Evolutionary conservation across 2,888 invertebrate genomes (phyloP).

Genomic region (Drosophila fulvimacula): DNA sequence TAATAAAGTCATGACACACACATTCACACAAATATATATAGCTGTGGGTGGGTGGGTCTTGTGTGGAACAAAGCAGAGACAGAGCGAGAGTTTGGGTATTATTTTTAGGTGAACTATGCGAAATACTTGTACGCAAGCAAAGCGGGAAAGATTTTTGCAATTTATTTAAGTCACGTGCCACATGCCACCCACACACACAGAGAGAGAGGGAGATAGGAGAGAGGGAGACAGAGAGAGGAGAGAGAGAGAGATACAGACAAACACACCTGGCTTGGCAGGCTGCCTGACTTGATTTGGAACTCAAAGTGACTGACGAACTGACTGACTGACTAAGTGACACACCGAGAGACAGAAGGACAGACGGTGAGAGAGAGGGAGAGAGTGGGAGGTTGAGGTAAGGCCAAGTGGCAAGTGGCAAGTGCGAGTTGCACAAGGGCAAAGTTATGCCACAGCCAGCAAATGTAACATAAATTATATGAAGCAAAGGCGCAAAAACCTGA

Average conservation of each 20-base stretch:
- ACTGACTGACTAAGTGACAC: slow-evolving; percentile 52
- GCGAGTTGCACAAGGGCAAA: slow-evolving; percentile 50
- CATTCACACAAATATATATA: slow-evolving; percentile 36
- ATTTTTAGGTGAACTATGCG: slow-evolving; percentile 60
- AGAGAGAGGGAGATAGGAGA: not conserved
- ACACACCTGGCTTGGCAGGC: slow-evolving; percentile 19
- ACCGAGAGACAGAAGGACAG: slow-evolving; percentile 9
- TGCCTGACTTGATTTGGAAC: slow-evolving; percentile 72
- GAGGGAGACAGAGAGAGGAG: not conserved
- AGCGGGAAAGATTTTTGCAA: slow-evolving; percentile 77
- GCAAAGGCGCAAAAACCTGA: slow-evolving; percentile 68
- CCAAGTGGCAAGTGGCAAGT: slow-evolving; percentile 49
- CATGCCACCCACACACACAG: slow-evolving; percentile 42
- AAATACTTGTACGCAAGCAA: slow-evolving; percentile 67
- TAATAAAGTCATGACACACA: slow-evolving; percentile 70
- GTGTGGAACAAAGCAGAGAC: slow-evolving; percentile 55
- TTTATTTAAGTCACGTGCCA: slow-evolving; percentile 79
- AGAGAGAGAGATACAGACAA: slow-evolving; percentile 3
- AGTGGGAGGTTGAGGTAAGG: slow-evolving; percentile 22
- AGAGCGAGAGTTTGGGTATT: slow-evolving; percentile 21
- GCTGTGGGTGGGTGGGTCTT: slow-evolving; percentile 23
- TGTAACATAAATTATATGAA: slow-evolving; percentile 78
- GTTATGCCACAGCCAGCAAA: slow-evolving; percentile 76
- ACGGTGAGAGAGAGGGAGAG: not conserved
- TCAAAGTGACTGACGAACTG: slow-evolving; percentile 73